Conservation (phyloP, 1,140 invertebrate genomes). For the Pinna nobilis region DNA sequence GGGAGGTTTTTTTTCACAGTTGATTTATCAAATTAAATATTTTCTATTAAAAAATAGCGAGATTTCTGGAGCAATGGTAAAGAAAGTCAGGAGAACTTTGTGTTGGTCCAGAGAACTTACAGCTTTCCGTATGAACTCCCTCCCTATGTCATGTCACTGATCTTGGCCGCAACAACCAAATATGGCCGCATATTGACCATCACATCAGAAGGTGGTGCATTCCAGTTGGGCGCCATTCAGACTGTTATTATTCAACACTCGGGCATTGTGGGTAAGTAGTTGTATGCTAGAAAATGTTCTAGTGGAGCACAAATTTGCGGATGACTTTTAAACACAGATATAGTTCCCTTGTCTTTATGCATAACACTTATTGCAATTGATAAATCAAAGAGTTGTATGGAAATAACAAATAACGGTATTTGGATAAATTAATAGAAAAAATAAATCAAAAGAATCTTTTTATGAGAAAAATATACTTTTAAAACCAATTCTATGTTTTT, state of each 20-base stretch:
- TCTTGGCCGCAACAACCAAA: constrained; percentile 46
- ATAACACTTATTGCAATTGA: too few relatives aligned
- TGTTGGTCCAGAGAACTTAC: constrained; percentile 54
- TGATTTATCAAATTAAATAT: background rate
- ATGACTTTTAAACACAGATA: too few relatives aligned
- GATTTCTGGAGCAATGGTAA: constrained; percentile 50
- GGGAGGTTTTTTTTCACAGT: background rate
- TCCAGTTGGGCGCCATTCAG: constrained; percentile 64
- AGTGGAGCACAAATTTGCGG: too few relatives aligned
- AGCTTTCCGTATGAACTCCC: constrained; percentile 45
- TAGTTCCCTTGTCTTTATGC: too few relatives aligned
- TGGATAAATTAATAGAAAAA: too few relatives aligned
- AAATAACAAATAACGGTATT: too few relatives aligned
- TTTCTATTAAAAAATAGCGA: constrained; percentile 30
- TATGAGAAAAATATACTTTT: too few relatives aligned
- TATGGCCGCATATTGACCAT: constrained; percentile 55
- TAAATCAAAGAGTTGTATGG: too few relatives aligned
- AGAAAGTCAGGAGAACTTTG: constrained; percentile 32
- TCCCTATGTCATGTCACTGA: constrained; percentile 46
- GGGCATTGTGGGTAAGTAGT: constrained; percentile 16
- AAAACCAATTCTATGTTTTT: too few relatives aligned
- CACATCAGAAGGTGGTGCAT: constrained; percentile 51
- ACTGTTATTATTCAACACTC: constrained; percentile 50
- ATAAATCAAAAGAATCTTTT: too few relatives aligned
- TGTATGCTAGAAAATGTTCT: too few relatives aligned